phyloP scores from a whole-genome alignment of 2,113 vertebrate species.

The Salvator merianae region DNA sequence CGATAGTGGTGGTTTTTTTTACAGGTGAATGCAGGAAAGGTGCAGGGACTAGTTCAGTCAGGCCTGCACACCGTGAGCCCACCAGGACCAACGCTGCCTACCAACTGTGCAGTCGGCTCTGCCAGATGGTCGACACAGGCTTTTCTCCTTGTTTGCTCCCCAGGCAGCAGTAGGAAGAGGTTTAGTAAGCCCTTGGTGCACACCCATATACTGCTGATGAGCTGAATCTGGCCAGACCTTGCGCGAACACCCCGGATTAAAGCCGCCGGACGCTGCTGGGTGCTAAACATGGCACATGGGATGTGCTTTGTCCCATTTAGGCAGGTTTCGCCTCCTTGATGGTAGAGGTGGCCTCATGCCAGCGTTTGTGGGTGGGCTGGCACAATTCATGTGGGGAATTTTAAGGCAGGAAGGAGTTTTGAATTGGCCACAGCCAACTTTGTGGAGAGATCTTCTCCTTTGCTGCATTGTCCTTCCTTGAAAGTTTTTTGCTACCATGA shows the following conservation, averaged over 20 bases:
- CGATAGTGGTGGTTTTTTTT: not conserved
- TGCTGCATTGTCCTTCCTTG: not conserved
- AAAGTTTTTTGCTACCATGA: not conserved
- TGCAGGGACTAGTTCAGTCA: not conserved
- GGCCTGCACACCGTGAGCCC: not conserved
- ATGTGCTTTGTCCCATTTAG: too few species aligned
- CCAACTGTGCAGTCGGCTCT: not conserved
- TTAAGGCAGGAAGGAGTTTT: too few species aligned
- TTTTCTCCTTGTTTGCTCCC: not conserved
- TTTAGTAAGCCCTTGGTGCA: not conserved
- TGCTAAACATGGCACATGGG: too few species aligned
- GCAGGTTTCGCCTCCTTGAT: too few species aligned
- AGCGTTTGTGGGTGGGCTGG: too few species aligned
- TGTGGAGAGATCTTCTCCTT: not conserved
- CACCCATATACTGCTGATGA: not conserved
- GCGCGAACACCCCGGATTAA: too few species aligned
- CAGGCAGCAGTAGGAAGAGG: not conserved
- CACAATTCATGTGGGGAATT: too few species aligned
- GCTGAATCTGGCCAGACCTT: not conserved
- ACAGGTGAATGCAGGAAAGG: not conserved
- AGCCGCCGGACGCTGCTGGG: too few species aligned
- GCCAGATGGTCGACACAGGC: not conserved
- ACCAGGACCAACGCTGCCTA: not conserved
- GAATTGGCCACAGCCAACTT: too few species aligned
- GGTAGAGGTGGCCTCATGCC: too few species aligned